Base-by-base conservation (phyloP, 2,113 vertebrate species). In the Holacanthus passer region DNA sequence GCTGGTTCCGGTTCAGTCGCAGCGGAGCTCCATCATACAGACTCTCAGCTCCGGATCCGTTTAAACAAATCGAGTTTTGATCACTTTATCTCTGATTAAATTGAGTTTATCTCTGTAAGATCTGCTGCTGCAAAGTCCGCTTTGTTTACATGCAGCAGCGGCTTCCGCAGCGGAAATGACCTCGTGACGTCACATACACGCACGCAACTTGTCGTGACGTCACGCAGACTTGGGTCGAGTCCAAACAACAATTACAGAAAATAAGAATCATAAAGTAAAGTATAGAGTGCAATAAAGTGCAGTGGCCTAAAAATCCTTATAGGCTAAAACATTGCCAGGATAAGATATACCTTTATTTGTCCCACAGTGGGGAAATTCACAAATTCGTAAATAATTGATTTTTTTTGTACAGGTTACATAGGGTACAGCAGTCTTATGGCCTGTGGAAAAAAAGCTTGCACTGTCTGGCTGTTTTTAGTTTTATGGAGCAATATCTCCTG, bases 81-180 rank as follows among this genome's bases (percentile, higher is more conserved):
- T 17, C 31, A 2, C 4, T 39, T 3, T 20, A 20, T 6, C 14
- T 66, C 52, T 2, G 55, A 35, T 48, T 19, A 32, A 16, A 32
- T 16, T 7, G 13, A 5, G 12, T 10, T 32, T 13, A 5, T 52
- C 41, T 41, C 64, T n/a, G 45, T 59, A 68, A 8, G 13, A 37
- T 7, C 13, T 1, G 3, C 47, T 2, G 52, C 70, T 12, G 59
- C 19, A 43, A 32, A 27, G 43, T 37, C 5, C 13, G 62, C 83
- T 88, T 91, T 92, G 92, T 92, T 91, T 89, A 91, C 89, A 89
- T 72, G 77, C 31, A 86, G 86, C 67, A 60, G 59, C 88, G 66
- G 52, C 86, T 76, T 70, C 83, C 55, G 81, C 85, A 81, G 73
- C 76, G 83, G 84, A 89, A 80, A 65, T 14, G 3, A 22, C 27